Base-by-base conservation (phyloP, 2,113 vertebrate genomes). In the Athene noctua region DNA sequence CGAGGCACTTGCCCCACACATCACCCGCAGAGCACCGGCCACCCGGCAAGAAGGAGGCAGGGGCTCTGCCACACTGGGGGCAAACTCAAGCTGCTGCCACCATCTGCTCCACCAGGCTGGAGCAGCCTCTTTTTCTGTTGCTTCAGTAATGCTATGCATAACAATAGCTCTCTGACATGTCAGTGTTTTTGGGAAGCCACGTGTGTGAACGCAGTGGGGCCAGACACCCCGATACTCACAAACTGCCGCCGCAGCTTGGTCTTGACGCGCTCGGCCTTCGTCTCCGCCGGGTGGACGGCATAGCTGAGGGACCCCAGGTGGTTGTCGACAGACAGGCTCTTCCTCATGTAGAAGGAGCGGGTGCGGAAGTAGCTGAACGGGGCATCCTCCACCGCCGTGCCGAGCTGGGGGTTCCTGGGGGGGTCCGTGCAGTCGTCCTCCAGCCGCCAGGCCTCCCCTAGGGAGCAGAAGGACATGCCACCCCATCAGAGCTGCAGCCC, bases 241-340 rank as follows among this genome's bases (percentile, higher is more conserved):
- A 99, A 99, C 51, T 99, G 99, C 27, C 99, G 98, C 95, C 98
- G 98, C 89, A 99, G 98, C 92, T 99, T 99, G 79, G 97, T 98
- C 97, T 98, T 98, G 49, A 94, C 97, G 1, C 95, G 54, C 87
- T 88, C 92, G 0, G 96, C 95, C 94, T 97, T 98, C 9, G 95
- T 96, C 92, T 98, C 98, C 0, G 86, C 85, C 0, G 96, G 94
- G 30, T 97, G 95, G 17, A 97, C 36, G 1, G 97, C 51, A 4
- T 93, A 98, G 92, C 98, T 97, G 20, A 98, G 97, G 34, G 98
- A 95, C 47, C 98, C 98, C 94, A 99, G 98, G 94, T 99, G 98
- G 95, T 99, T 98, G 47, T 99, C 99, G 0, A 99, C 98, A 0
- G 99, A 99, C 67, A 98, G 91, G 78, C 99, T 99, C 96, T 99